These are phyloP conservation scores for Phenganax stokvisi DNA, from an alignment of 92 coral and sea anemone species.

Conservation along the genomic window DNA sequence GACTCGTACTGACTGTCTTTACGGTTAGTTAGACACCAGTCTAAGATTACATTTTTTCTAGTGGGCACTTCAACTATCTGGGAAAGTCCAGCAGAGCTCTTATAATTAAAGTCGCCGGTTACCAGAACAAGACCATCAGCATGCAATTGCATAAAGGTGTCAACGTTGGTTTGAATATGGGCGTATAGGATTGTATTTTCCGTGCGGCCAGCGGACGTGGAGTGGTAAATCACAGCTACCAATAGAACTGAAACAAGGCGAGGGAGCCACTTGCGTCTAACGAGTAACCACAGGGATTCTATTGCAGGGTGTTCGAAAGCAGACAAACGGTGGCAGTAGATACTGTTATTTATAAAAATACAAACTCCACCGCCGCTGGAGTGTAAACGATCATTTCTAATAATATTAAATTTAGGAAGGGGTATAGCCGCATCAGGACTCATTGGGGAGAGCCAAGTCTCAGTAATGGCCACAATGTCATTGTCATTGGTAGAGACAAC, in stretches of 20 bases:
- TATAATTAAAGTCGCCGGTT: too few species aligned
- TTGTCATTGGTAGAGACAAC: too few species aligned
- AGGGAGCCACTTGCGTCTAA: slow-evolving; percentile 6
- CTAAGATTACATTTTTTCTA: too few species aligned
- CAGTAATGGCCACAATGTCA: too few species aligned
- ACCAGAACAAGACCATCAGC: neutral
- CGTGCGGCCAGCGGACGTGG: slow-evolving; percentile 26
- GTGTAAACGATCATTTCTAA: neutral
- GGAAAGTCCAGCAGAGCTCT: too few species aligned
- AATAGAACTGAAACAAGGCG: slow-evolving; percentile 7
- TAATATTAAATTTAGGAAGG: too few species aligned
- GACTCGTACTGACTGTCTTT: too few species aligned
- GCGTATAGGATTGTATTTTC: slow-evolving; percentile 22
- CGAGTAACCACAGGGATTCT: slow-evolving; percentile 3
- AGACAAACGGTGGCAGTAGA: neutral
- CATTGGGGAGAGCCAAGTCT: too few species aligned
- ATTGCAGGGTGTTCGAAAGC: neutral
- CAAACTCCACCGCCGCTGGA: neutral
- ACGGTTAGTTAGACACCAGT: too few species aligned
- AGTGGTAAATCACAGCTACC: slow-evolving; percentile 39
- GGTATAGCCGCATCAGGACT: too few species aligned
- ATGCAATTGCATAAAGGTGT: neutral
- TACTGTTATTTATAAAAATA: neutral
- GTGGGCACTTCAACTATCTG: too few species aligned
- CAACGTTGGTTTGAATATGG: slow-evolving; percentile 29